A percentile compares a stretch with the other conserved stretches of the same genome.
phyloP scores from a whole-genome alignment of 2,797 vertebrate genomes.

The Natrix natrix region DNA sequence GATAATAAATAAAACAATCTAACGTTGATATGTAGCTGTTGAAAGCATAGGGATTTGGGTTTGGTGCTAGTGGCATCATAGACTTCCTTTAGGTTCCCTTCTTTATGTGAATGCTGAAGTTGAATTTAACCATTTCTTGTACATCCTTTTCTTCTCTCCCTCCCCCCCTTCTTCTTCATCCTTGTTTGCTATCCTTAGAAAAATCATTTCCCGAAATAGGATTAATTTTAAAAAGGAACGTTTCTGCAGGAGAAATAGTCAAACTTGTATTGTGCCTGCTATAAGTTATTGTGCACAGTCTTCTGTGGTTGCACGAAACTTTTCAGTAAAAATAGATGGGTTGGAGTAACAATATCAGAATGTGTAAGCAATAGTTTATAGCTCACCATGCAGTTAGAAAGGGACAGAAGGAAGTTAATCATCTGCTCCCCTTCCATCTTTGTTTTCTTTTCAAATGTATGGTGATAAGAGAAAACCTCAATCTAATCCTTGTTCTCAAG shows the following conservation, averaged over 20 bases:
- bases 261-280: not conserved
- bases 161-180: not conserved
- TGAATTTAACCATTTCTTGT: not conserved
- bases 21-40: not conserved
- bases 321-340: not conserved
- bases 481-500: not conserved
- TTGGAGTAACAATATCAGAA: not conserved
- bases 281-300: not conserved
- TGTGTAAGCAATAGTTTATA: not conserved
- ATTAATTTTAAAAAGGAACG: not conserved
- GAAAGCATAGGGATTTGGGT: not conserved
- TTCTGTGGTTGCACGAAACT: not conserved
- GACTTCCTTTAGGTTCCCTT: not conserved
- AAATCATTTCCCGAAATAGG: not conserved
- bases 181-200: not conserved
- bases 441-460: not conserved
- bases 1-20: not conserved
- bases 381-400: not conserved
- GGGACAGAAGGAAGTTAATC: not conserved
- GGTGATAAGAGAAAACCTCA: not conserved
- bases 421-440: not conserved
- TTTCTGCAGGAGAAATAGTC: not conserved
- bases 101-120: not conserved
- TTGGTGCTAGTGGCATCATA: not conserved
- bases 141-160: not conserved